Percentiles rank a stretch among this genome's conserved stretches.
Conservation (phyloP, 2,113 vertebrate species). For the Ammodytes marinus region DNA sequence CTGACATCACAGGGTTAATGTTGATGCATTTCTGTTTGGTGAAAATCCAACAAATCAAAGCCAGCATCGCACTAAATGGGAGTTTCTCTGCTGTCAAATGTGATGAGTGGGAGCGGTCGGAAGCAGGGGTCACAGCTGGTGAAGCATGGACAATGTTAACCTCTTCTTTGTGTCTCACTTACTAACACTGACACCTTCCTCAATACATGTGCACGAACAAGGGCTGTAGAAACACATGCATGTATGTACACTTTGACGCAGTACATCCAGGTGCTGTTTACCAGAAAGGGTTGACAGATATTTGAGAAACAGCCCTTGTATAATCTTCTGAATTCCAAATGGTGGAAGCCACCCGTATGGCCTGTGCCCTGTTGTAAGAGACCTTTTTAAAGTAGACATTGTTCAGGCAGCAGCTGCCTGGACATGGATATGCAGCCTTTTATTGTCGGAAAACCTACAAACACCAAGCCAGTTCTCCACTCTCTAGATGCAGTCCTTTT, state of each 20-base stretch:
- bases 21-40: conserved; percentile 11
- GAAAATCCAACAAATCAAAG: neutral
- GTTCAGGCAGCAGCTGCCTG: conserved; percentile 3
- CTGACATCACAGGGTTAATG: conserved; percentile 7
- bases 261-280: conserved; percentile 33
- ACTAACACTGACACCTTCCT: conserved; percentile 45
- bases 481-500: conserved; percentile 3
- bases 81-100: conserved; percentile 21
- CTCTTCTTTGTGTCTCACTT: conserved; percentile 58
- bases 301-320: neutral
- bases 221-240: neutral
- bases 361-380: neutral
- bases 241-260: neutral
- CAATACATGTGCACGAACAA: neutral
- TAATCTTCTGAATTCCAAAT: conserved; percentile 13
- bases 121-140: conserved; percentile 27
- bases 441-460: conserved; percentile 5
- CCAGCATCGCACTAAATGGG: conserved; percentile 3
- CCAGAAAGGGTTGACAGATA: conserved; percentile 4
- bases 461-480: neutral
- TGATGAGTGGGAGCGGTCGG: conserved; percentile 52
- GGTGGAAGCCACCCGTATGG: neutral
- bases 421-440: conserved; percentile 11
- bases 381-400: neutral
- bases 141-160: conserved; percentile 62